Percentiles rank a stretch among this genome's conserved stretches.
Evolutionary conservation across 1,140 invertebrate species (phyloP).

Genomic region (Heliconius nattereri): DNA sequence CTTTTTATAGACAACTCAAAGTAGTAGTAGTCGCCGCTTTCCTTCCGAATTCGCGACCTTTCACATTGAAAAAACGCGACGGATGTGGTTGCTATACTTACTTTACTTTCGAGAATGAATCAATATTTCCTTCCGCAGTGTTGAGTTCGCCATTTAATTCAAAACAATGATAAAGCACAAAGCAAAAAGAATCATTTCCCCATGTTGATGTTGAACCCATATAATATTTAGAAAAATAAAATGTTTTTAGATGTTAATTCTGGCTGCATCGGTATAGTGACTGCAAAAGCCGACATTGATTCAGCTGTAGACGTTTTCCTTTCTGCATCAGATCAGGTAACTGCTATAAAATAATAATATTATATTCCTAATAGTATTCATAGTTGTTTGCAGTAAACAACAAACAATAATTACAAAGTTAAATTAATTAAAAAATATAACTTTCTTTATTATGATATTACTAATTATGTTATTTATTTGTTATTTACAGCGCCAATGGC

Average conservation of each 20-base stretch:
- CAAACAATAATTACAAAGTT: not conserved
- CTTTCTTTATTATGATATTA: not conserved
- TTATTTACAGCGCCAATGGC: constrained; percentile 51
- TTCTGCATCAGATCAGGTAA: constrained; percentile 38
- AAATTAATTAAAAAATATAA: too few relatives aligned
- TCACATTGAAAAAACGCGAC: too few relatives aligned
- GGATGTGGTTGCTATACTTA: too few relatives aligned
- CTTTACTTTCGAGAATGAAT: too few relatives aligned
- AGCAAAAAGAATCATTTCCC: too few relatives aligned
- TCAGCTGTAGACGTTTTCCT: constrained; percentile 51
- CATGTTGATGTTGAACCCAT: too few relatives aligned
- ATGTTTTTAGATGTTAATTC: not conserved
- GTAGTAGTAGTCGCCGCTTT: too few relatives aligned
- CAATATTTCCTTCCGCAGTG: too few relatives aligned
- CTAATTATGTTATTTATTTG: not conserved
- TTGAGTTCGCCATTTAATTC: too few relatives aligned
- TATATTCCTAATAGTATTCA: not conserved
- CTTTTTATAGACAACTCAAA: too few relatives aligned
- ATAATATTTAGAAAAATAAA: not conserved
- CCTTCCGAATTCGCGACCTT: too few relatives aligned
- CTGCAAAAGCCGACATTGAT: constrained; percentile 48
- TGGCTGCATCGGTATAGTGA: constrained; percentile 44
- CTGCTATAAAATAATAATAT: not conserved
- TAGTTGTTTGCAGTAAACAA: not conserved
- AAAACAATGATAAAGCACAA: too few relatives aligned